Evolutionary conservation across 2,888 invertebrate genomes (phyloP).

Genomic region (Acleris emargana): DNA sequence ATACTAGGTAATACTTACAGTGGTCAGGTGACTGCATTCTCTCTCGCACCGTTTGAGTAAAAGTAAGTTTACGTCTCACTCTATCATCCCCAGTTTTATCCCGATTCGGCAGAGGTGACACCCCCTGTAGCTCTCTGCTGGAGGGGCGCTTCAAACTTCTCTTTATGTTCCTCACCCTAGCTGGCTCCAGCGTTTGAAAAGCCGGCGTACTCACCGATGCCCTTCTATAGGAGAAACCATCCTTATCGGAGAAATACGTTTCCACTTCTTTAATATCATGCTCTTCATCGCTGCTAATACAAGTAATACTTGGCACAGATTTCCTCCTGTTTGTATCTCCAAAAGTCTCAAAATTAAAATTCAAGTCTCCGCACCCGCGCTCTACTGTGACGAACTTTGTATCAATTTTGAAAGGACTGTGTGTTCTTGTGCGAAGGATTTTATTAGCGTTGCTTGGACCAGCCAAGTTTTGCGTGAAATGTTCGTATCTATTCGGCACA

Average conservation of each 20-base stretch:
- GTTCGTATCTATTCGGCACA: not conserved
- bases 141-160: slow-evolving; percentile 70
- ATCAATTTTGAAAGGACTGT: slow-evolving; percentile 45
- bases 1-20: slow-evolving; percentile 53
- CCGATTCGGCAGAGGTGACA: slow-evolving; percentile 51
- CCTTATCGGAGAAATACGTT: slow-evolving; percentile 34
- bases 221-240: slow-evolving; percentile 41
- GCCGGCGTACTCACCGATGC: slow-evolving; percentile 52
- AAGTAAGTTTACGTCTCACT: slow-evolving; percentile 54
- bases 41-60: slow-evolving; percentile 49
- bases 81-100: slow-evolving; percentile 47
- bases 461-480: slow-evolving; percentile 29
- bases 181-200: slow-evolving; percentile 49
- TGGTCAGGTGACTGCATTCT: slow-evolving; percentile 52
- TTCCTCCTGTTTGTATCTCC: slow-evolving; percentile 46
- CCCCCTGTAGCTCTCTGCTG: slow-evolving; percentile 66
- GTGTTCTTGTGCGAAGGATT: slow-evolving; percentile 39
- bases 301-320: slow-evolving; percentile 42
- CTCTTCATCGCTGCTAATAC: slow-evolving; percentile 53
- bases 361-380: slow-evolving; percentile 48
- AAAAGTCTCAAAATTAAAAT: slow-evolving; percentile 57
- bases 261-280: slow-evolving; percentile 10
- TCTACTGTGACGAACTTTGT: slow-evolving; percentile 57
- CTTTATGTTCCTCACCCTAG: slow-evolving; percentile 64
- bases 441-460: slow-evolving; percentile 41